Evolutionary conservation across 2,888 invertebrate genomes (phyloP), one percentile per base, ranked within the genome.

Genomic region (Autographa pulchrina): DNA sequence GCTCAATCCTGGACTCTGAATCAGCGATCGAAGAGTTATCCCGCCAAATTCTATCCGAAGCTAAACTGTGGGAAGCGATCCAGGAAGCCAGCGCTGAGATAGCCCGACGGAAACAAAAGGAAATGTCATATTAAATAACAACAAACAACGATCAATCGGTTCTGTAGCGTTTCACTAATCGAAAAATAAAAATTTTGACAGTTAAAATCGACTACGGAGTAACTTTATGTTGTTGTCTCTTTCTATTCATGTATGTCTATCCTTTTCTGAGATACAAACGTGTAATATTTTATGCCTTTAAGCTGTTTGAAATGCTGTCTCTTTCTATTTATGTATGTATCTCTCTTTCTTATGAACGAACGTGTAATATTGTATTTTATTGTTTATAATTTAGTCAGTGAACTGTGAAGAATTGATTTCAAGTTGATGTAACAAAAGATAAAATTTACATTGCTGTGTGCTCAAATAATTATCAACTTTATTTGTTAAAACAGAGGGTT

Each of bases 31-130:
- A 98, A 85, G 98, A 98, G 83, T 96, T 98, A 0, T 97, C 97
- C 80, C 96, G 98, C 78, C 98, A 98, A 90, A 98, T 98, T 20
- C 96, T 98, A 89, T 97, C 97, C 0, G 98, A 98, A 92, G 98
- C 98, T 0, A 97, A 97, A 81, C 94, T 97, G 25, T 98, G 97
- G 97, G 98, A 98, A 86, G 98, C 98, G 4, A 97, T 98, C 20
- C 98, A 98, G 86, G 98, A 98, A 85, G 98, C 98, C 0, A 97
- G 97, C 88, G 96, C 97, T 14, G 98, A 98, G 89, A 95, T 98
- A 70, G 96, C 97, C 41, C 93, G 97, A 74, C 96, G 97, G 77
- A 97, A 97, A 88, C 97, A 96, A 80, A 96, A 96, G 72, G 95
- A 93, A 35, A 84, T 85, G 5, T 91, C 89, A 82, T 87, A 85